phyloP scores from a whole-genome alignment of 2,888 invertebrate species.

The Buathra laborator region DNA sequence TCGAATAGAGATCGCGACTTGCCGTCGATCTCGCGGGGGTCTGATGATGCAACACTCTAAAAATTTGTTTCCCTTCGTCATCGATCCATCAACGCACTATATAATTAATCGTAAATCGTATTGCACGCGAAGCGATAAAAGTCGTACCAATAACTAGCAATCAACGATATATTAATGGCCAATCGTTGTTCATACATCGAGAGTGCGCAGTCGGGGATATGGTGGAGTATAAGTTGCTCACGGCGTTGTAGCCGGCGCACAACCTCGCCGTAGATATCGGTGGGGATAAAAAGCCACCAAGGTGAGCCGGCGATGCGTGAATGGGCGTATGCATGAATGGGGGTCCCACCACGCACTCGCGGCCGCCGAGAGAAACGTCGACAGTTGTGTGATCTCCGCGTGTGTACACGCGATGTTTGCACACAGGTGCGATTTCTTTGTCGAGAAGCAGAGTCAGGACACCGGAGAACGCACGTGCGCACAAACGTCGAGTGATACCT shows the following conservation, averaged over 20 bases:
- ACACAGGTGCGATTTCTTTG: slow-evolving; percentile 27
- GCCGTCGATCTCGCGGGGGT: no score
- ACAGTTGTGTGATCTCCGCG: slow-evolving; percentile 33
- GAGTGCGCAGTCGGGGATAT: neutral
- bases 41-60: neutral
- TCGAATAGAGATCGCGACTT: no score
- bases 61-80: neutral
- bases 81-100: neutral
- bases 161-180: neutral
- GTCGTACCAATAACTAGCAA: neutral
- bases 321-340: slow-evolving; percentile 84
- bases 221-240: slow-evolving; percentile 9
- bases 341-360: slow-evolving; percentile 75
- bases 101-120: neutral
- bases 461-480: slow-evolving; percentile 20
- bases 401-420: slow-evolving; percentile 23
- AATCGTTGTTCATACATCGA: neutral
- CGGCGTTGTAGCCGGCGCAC: slow-evolving; percentile 12
- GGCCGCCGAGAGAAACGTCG: slow-evolving; percentile 26
- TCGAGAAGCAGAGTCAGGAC: neutral
- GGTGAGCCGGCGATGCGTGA: slow-evolving; percentile 83
- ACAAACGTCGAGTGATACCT: neutral
- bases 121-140: neutral
- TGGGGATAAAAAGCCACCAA: slow-evolving; percentile 80
- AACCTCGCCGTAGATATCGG: slow-evolving; percentile 47